Base-by-base conservation (phyloP, 2,113 vertebrate genomes). In the Lepus americanus region DNA sequence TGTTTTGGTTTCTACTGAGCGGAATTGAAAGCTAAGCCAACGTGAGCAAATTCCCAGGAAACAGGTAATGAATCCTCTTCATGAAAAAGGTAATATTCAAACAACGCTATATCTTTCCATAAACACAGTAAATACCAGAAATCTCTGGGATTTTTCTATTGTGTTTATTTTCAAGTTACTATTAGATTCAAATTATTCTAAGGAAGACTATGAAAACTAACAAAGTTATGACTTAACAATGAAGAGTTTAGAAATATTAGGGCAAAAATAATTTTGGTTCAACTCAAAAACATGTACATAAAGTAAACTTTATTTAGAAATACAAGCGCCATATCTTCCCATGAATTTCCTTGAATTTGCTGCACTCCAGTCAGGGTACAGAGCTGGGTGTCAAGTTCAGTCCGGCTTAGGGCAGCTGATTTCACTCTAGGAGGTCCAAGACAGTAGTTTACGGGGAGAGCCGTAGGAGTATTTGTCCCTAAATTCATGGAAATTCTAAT, bases 221-320 rank as follows among this genome's bases (percentile, higher is more conserved):
- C 74, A 90, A 51, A 90, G 12, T 88, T 80, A 89, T 83, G 1
- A 66, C 63, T 69, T 63, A 90, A 80, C 4, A 74, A 61, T 22
- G 90, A 80, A 16, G 5, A 89, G 14, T 69, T 86, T 66, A 87
- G 67, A 90, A 90, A 72, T 39, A 73, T 53, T 51, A 91, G 23
- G 20, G 29, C 19, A 82, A 9, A 80, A 95, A 87, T 78, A 83
- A 88, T 82, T 92, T 33, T 72, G 85, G 44, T 25, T 94, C 36
- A 88, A 93, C 11, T 20, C 12, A 2, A 77, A 96, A 79, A 59
- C 2, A 88, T 64, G 29, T 96, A 39, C 6, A 90, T n/a, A 61
- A 36, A 22, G 64, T 78, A 67, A 64, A 95, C 6, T 51, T 80
- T 31, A 69, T n/a, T 89, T 81, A 67, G 95, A 96, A 91, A 92